Base-by-base conservation (phyloP, 2,797 vertebrate genomes). In the Echeneis naucrates region DNA sequence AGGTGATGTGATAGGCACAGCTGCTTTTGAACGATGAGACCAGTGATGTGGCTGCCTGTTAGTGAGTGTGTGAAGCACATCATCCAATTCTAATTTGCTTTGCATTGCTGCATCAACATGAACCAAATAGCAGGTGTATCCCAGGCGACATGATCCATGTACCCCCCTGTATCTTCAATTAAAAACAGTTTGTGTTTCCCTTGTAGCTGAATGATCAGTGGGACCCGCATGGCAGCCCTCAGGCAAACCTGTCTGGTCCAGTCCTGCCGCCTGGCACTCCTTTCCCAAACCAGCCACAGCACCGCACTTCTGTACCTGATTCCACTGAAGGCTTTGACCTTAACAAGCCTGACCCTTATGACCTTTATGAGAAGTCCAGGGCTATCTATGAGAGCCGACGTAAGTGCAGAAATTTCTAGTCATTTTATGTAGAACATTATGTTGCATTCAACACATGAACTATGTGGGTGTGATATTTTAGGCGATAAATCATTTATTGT, bases 331-430 rank as follows among this genome's bases (percentile, higher is more conserved):
- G 96, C 91, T 97, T 97, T 80, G 97, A 99, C 89, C 96, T 98
- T 44, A 95, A 96, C 92, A 99, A 98, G 92, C 98, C 98, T 7
- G 98, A 99, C 90, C 98, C 98, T 4, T 99, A 99, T 7, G 98
- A 99, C 93, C 96, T 99, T 82, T 99, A 99, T 73, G 98, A 99
- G 93, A 99, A 99, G 91, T 99, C 98, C 24, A 96, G 98, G 89
- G 98, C 98, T 72, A 96, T 99, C 93, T 99, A 99, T 84, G 98
- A 99, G 95, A 99, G 97, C 95, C 96, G 98, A 90, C 97, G 98
- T 99, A 95, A 99, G 98, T 97, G 85, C 24, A 78, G 19, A 54
- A 30, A 32, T 13, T 6, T 33, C 0, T 5, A 8, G 32, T 52
- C 4, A 21, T 2, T 13, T 4, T 13, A 23, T 14, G 33, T 35